Percentiles rank a stretch among this genome's conserved stretches.
These are phyloP conservation scores for Brachionus sp. DNA, from an alignment of 1,140 invertebrate genomes.

Conservation along the genomic window DNA sequence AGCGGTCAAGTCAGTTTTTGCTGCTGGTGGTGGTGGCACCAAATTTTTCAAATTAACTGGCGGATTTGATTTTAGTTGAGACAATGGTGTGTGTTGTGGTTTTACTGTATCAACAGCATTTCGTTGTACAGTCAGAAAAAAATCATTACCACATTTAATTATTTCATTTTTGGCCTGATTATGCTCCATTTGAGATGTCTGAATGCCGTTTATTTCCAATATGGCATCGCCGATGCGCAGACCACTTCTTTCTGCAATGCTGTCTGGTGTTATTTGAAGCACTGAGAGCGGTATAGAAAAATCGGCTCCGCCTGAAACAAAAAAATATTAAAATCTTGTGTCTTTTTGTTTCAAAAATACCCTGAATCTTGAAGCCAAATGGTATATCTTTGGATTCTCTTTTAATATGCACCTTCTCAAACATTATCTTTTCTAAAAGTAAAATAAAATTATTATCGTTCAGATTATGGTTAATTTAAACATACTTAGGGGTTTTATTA, in stretches of 20 bases:
- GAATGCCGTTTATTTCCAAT: constrained; percentile 53
- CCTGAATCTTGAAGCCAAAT: constrained; percentile 42
- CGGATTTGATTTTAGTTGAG: constrained; percentile 12
- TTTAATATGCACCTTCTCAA: not conserved
- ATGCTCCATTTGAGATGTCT: constrained; percentile 53
- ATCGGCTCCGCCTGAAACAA: constrained; percentile 14
- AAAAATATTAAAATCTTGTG: not conserved
- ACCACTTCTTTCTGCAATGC: constrained; percentile 54
- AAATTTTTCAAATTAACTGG: not conserved
- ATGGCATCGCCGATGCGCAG: constrained; percentile 56
- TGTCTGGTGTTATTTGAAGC: constrained; percentile 55
- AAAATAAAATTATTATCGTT: not conserved
- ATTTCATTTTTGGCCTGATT: constrained; percentile 59
- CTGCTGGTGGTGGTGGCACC: not conserved
- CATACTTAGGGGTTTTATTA: constrained; percentile 1
- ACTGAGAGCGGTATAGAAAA: constrained; percentile 32
- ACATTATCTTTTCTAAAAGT: constrained; percentile 8
- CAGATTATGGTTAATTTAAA: not conserved
- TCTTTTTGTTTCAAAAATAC: not conserved
- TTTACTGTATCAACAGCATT: constrained; percentile 29
- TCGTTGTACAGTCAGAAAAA: constrained; percentile 56
- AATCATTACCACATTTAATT: constrained; percentile 56
- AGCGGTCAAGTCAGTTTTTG: constrained; percentile 7
- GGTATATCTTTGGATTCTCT: constrained; percentile 2
- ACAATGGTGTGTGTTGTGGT: constrained; percentile 27